Conservation (phyloP, 2,797 vertebrate species). For the Micrastur ruficollis region DNA sequence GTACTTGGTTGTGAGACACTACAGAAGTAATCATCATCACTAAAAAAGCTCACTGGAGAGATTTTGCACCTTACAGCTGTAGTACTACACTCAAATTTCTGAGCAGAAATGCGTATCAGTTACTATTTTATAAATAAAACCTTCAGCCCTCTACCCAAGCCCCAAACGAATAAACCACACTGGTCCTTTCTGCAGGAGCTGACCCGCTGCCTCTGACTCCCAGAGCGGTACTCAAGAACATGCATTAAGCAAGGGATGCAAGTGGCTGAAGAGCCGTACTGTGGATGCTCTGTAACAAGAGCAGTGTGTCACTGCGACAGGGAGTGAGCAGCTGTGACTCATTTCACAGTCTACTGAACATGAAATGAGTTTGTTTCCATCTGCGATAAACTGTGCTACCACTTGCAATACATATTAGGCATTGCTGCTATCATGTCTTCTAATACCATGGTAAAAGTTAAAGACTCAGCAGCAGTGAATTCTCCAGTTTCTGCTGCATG, state of each 20-base stretch:
- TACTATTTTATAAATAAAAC: not conserved
- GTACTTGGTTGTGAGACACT: not conserved
- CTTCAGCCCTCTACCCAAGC: not conserved
- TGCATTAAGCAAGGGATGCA: not conserved
- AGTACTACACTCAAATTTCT: not conserved
- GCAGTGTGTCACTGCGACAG: not conserved
- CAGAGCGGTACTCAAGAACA: rapidly evolving
- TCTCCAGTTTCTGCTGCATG: not conserved
- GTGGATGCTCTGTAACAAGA: not conserved
- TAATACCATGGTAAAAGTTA: not conserved
- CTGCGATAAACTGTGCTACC: not conserved
- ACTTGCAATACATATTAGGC: not conserved
- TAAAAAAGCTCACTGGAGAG: not conserved
- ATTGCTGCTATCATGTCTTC: not conserved
- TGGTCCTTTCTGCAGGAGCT: not conserved
- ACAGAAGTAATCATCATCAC: not conserved
- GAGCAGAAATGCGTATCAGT: not conserved
- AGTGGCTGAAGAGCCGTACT: not conserved
- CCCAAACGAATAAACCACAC: not conserved
- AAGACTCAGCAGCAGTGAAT: not conserved
- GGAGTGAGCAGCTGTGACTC: constrained; percentile 19
- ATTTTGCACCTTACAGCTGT: not conserved
- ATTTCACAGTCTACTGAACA: constrained; percentile 40
- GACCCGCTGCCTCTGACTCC: not conserved
- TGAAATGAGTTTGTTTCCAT: constrained; percentile 32